Base-by-base conservation (phyloP, 2,113 vertebrate species). In the Lampris megalopsis region DNA sequence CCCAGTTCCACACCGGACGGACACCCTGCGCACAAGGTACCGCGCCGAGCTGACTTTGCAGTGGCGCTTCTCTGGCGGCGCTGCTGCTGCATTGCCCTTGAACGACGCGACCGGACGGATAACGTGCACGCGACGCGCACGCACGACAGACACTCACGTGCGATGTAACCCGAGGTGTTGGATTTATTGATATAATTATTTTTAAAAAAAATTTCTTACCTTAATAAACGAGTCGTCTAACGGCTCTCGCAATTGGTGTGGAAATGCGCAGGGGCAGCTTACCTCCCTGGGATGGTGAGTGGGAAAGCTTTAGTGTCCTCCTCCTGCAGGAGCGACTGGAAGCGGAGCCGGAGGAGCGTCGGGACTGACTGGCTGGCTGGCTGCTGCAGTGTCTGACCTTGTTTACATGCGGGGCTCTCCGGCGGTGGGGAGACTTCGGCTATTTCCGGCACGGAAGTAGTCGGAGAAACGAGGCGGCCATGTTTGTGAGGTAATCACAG, bases 361-460 rank as follows among this genome's bases (percentile, higher is more conserved):
- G 9, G 13, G 11, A 45, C 48, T 63, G 68, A 60, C 42, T 24
- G 38, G 48, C 54, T 13, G 36, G 64, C 36, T 54, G 38, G 35
- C 36, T 85, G 79, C 90, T 87, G 93, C 93, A 90, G 89, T 75
- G 81, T 64, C 84, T 89, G 91, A 93, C 93, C 92, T 93, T 93
- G 93, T 93, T 94, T 93, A 94, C 92, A 82, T 72, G 78, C 60
- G 75, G 52, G 57, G 79, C 75, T 85, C 2, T 84, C 72, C 76
- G 80, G 61, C 40, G 41, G 0, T 89, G 91, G 92, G 83, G 59
- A 1, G 41, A 0, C 5, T 74, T 92, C 93, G 92, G 76, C n/a
- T 71, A 57, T 87, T 62, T 89, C 68, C 92, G 89, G 60, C 50
- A 41, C 50, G 81, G 85, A 89, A 82, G 88, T 35, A 63, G 3